A percentile compares a stretch with the other conserved stretches of the same genome.
Conservation (phyloP, 1,140 invertebrate genomes). For the Drosophila obscura region DNA sequence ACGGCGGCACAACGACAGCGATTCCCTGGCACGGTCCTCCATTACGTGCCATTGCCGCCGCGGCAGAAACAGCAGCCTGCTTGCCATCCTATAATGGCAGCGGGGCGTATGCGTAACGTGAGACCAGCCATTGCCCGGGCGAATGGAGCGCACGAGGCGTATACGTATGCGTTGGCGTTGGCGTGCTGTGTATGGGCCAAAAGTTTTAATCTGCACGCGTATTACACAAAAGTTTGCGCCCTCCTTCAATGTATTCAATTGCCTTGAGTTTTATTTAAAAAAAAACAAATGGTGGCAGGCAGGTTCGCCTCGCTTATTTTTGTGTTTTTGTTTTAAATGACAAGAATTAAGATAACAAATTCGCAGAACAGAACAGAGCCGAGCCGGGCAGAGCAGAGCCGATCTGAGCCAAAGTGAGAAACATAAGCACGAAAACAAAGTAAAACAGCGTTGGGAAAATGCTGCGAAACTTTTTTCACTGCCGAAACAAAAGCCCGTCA, state of each 20-base stretch:
- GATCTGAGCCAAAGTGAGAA: constrained; percentile 16
- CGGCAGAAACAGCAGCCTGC: neutral
- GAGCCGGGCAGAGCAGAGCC: constrained; percentile 41
- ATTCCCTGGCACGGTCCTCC: constrained; percentile 33
- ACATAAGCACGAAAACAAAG: constrained; percentile 40
- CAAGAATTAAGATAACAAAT: constrained; percentile 80
- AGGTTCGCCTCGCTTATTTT: constrained; percentile 47
- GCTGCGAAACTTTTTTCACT: constrained; percentile 59
- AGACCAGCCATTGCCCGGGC: constrained; percentile 11
- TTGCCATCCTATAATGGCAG: constrained; percentile 13
- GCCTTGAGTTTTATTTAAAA: constrained; percentile 75
- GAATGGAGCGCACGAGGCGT: constrained; percentile 18
- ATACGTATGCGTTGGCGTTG: constrained; percentile 2
- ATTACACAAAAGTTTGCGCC: constrained; percentile 50
- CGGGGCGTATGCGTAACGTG: constrained; percentile 58
- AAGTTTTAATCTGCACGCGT: constrained; percentile 57
- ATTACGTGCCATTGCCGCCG: constrained; percentile 21
- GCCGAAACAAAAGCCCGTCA: constrained; percentile 70
- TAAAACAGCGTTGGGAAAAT: constrained; percentile 45
- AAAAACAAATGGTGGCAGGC: constrained; percentile 68
- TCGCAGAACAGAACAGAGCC: constrained; percentile 49
- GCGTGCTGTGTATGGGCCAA: constrained; percentile 25
- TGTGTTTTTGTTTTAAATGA: constrained; percentile 60
- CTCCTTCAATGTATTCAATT: constrained; percentile 66
- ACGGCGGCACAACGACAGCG: constrained; percentile 33